Evolutionary conservation across 1,140 invertebrate species (phyloP), one percentile per base, ranked within the genome.

Genomic region (Philopotamus ludificatus): DNA sequence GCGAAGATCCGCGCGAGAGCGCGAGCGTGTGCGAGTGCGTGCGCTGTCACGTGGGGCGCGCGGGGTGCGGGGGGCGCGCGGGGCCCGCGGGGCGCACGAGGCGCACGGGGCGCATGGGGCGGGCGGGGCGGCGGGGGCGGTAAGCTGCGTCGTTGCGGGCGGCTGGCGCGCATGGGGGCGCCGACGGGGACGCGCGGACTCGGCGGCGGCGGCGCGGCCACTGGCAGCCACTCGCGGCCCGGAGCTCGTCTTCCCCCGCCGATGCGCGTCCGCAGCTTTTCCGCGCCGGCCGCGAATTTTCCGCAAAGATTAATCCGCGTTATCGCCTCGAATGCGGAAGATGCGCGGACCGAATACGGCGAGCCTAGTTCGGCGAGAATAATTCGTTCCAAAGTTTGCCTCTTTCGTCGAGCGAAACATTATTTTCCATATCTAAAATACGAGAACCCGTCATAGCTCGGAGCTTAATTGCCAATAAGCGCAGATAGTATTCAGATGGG

Each of bases 1-100:
- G 59, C 45, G 58, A 20, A 12, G 28, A 34, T 34, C 12, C 28
- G 28, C 45, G 23, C 55, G 39, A 23, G 50, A 3, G 39, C 20
- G 54, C 51, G n/a, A 18, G 18, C 9, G 7, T 49, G 4, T 12
- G 28, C 51, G 51, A 12, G n/a, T n/a, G n/a, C n/a, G n/a, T n/a
- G n/a, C 9, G 28, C 22, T 20, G 26, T 8, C n/a, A n/a, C 26
- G 53, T 22, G 16, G 8, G 3, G 18, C 1, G 45, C 45, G 44
- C 4, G 44, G 15, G 4, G 4, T n/a, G n/a, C n/a, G n/a, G n/a
- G n/a, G n/a, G n/a, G 16, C n/a, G 10, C 47, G 10, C 12, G 3
- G 3, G 4, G 3, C 22, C 20, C 23, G 7, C 12, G 21, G 15
- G 28, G 25, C 23, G 51, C 16, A 26, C 28, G 54, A 1, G 15